Conservation (phyloP, 2,797 vertebrate species). For the Cygnus olor region DNA sequence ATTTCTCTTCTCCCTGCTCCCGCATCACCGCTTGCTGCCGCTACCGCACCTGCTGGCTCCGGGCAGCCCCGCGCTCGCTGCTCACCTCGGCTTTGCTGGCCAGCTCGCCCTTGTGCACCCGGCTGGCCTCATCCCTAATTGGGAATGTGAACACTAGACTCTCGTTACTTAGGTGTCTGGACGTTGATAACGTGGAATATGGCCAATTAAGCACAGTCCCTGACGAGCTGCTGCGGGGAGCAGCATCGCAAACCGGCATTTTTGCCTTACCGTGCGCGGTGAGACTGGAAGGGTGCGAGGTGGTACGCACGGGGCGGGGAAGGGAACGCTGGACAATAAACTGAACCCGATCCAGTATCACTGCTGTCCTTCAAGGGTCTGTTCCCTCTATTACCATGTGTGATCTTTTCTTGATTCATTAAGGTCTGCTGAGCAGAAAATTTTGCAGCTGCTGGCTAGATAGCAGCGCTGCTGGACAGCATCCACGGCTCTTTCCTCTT, state of each 20-base stretch:
- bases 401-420: neutral
- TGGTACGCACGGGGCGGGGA: fast-evolving
- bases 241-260: neutral
- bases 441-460: constrained; percentile 9
- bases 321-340: neutral
- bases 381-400: neutral
- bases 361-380: neutral
- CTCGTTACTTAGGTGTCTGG: neutral
- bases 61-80: fast-evolving
- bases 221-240: neutral
- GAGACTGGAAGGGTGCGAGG: neutral
- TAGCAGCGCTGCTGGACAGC: constrained; percentile 9
- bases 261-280: neutral
- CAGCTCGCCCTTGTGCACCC: neutral
- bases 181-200: neutral
- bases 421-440: neutral
- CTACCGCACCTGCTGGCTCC: neutral
- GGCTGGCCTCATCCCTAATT: neutral
- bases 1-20: neutral
- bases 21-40: neutral
- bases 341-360: neutral
- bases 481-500: neutral
- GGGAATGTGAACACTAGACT: neutral
- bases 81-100: neutral
- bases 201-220: neutral